Conservation (phyloP, 2,888 invertebrate genomes). For the Drosophila meridiana region DNA sequence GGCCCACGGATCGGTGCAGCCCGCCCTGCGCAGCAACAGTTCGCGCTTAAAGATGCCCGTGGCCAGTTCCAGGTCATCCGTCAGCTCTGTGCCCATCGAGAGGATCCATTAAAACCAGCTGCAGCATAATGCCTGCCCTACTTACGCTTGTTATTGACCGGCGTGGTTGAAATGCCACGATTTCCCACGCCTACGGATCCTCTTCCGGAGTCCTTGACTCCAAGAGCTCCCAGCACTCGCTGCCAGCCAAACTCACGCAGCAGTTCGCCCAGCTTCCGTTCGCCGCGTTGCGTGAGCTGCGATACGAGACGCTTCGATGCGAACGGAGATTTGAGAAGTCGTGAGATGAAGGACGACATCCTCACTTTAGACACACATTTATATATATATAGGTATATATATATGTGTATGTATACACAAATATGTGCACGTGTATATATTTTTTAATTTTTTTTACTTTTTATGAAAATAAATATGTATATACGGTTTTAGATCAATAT, state of each 20-base stretch:
- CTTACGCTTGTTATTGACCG: constrained; percentile 53
- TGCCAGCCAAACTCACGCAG: constrained; percentile 50
- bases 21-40: constrained; percentile 92
- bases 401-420: neutral
- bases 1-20: constrained; percentile 94
- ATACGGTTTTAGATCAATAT: constrained; percentile 2
- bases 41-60: constrained; percentile 97
- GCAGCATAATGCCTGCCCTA: neutral
- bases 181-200: neutral
- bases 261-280: constrained; percentile 43
- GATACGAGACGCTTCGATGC: constrained; percentile 66
- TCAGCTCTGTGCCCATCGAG: constrained; percentile 87
- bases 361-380: neutral
- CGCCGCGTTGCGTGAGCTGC: constrained; percentile 57
- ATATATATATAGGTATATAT: neutral
- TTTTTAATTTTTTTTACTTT: neutral
- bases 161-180: constrained; percentile 57
- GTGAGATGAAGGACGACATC: constrained; percentile 64
- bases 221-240: constrained; percentile 22
- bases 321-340: constrained; percentile 43
- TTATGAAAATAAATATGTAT: constrained; percentile 12
- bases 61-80: constrained; percentile 95
- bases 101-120: neutral
- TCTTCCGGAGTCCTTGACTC: constrained; percentile 2
- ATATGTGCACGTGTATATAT: neutral